phyloP scores from a whole-genome alignment of 1,140 invertebrate genomes.

The Rhynchophorus ferrugineus region DNA sequence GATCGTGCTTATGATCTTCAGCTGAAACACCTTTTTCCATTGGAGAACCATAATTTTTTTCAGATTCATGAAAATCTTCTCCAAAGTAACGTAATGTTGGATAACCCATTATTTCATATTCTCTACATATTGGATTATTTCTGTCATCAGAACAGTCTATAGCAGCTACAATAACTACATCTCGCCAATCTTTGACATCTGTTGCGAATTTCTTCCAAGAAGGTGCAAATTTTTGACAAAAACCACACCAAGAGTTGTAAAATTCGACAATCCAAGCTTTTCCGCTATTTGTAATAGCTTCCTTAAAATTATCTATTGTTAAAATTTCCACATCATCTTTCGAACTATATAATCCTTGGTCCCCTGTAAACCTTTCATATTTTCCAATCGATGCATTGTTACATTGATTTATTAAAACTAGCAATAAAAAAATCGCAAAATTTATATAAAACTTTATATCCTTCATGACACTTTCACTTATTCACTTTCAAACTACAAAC shows the following conservation, averaged over 20 bases:
- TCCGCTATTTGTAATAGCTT: slow-evolving; percentile 49
- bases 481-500: too few relatives aligned
- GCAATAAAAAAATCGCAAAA: slow-evolving; percentile 1
- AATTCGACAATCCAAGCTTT: slow-evolving; percentile 73
- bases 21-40: slow-evolving; percentile 38
- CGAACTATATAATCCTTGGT: slow-evolving; percentile 49
- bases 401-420: neutral
- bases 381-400: slow-evolving; percentile 14
- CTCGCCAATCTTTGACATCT: slow-evolving; percentile 50
- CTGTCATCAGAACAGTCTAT: slow-evolving; percentile 69
- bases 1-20: slow-evolving; percentile 46
- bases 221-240: slow-evolving; percentile 75
- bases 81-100: slow-evolving; percentile 73
- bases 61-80: slow-evolving; percentile 49
- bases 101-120: slow-evolving; percentile 80
- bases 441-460: too few relatives aligned
- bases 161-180: slow-evolving; percentile 46
- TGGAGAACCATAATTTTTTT: slow-evolving; percentile 50
- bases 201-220: slow-evolving; percentile 65
- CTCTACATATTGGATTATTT: slow-evolving; percentile 70
- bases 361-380: slow-evolving; percentile 19
- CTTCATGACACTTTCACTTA: too few relatives aligned
- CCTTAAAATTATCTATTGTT: slow-evolving; percentile 51
- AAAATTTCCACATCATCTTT: slow-evolving; percentile 53
- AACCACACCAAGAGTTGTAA: slow-evolving; percentile 84